These are phyloP conservation scores for Dorcus parallelipipedus DNA, from an alignment of 2,888 invertebrate species.

Conservation along the genomic window DNA sequence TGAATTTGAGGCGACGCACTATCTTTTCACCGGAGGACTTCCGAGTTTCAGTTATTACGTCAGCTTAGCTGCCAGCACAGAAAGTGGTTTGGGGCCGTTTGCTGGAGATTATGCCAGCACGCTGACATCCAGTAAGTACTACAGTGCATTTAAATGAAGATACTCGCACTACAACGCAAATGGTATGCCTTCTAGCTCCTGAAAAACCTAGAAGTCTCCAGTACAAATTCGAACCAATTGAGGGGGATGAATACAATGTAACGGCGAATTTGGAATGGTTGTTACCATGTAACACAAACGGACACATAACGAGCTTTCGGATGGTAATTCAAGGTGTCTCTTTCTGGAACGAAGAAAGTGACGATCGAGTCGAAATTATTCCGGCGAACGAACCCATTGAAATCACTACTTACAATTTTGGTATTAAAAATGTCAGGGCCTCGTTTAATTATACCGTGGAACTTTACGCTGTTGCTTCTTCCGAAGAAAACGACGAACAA, in stretches of 20 bases:
- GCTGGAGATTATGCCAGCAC: not conserved
- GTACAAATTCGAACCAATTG: not conserved
- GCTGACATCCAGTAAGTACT: constrained; percentile 1
- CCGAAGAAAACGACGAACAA: not conserved
- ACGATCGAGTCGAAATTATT: not conserved
- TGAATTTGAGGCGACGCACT: not conserved
- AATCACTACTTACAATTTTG: constrained; percentile 6
- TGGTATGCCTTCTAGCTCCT: constrained; percentile 19
- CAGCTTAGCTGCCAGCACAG: constrained; percentile 8
- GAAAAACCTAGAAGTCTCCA: constrained; percentile 20
- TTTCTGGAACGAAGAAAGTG: constrained; percentile 1
- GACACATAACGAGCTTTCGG: constrained; percentile 24
- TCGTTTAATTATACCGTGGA: constrained; percentile 16
- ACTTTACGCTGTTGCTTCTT: constrained; percentile 1
- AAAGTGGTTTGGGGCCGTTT: not conserved
- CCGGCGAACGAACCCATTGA: constrained; percentile 1
- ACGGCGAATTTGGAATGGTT: constrained; percentile 23
- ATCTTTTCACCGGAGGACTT: not conserved
- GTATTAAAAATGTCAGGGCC: constrained; percentile 10
- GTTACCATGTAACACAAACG: constrained; percentile 33
- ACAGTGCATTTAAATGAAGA: too few species aligned
- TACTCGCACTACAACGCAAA: not conserved
- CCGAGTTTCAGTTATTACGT: constrained; percentile 16
- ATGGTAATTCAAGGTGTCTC: not conserved
- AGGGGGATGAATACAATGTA: constrained; percentile 14